Percentiles rank a stretch among this genome's conserved stretches.
Evolutionary conservation across 2,888 invertebrate genomes (phyloP).

Genomic region (Archaeoteleia sp.): DNA sequence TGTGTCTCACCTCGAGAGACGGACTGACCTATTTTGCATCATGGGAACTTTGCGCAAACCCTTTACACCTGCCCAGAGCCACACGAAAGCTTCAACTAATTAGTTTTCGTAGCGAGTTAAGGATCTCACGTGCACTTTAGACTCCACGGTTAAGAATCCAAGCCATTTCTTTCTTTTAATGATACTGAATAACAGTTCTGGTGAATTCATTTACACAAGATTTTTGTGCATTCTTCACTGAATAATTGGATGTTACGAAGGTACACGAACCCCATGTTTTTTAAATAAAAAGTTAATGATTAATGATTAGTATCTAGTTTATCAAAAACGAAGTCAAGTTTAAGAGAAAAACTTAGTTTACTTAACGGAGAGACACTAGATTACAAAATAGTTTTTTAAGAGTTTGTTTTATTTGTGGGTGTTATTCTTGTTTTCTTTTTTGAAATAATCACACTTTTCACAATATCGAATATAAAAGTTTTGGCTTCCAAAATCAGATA

Average conservation of each 20-base stretch:
- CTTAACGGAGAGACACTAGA: no score
- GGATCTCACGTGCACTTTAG: conserved; percentile 33
- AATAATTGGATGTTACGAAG: conserved; percentile 8
- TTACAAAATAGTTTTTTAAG: no score
- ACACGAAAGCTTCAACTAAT: conserved; percentile 48
- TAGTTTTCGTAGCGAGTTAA: conserved; percentile 47
- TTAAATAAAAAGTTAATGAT: no score
- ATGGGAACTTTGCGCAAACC: conserved; percentile 43
- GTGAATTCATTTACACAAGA: conserved; percentile 29
- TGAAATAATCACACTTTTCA: no score
- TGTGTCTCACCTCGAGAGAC: conserved; percentile 22
- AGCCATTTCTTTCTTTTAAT: conserved; percentile 39
- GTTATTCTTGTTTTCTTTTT: no score
- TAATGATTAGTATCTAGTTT: no score
- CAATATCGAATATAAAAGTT: no score
- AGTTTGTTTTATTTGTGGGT: no score
- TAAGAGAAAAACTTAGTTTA: no score
- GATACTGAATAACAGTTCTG: conserved; percentile 40
- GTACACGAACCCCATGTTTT: no score
- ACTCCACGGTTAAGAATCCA: conserved; percentile 24
- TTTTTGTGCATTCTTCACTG: conserved; percentile 11
- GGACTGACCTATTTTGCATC: conserved; percentile 49
- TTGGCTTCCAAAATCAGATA: no score
- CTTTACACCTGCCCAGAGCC: conserved; percentile 50
- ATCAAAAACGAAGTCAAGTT: no score